These are phyloP conservation scores for Ochlodes sylvanus DNA, from an alignment of 2,888 invertebrate species.

Conservation along the genomic window DNA sequence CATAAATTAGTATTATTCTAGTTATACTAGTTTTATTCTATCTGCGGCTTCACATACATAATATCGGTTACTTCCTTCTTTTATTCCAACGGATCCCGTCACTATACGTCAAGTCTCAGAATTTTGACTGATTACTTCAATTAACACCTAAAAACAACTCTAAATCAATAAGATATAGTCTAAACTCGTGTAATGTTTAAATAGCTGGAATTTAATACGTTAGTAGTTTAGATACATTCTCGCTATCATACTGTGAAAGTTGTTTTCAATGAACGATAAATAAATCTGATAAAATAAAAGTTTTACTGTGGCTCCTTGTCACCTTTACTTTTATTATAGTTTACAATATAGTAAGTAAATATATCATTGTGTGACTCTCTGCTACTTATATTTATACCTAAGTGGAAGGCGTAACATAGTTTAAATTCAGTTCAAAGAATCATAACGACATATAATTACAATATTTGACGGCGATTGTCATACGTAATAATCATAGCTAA, in stretches of 20 bases:
- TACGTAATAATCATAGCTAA: too few relatives aligned
- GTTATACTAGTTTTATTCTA: neutral
- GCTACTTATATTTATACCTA: too few relatives aligned
- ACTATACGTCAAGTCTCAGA: constrained; percentile 42
- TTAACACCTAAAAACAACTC: constrained; percentile 24
- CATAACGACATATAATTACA: too few relatives aligned
- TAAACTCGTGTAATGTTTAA: constrained; percentile 43
- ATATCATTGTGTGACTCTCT: too few relatives aligned
- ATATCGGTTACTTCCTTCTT: constrained; percentile 58
- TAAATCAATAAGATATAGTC: constrained; percentile 17
- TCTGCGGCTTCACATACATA: constrained; percentile 55
- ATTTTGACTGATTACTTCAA: constrained; percentile 27
- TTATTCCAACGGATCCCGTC: constrained; percentile 63
- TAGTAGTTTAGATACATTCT: constrained; percentile 57
- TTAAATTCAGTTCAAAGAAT: too few relatives aligned
- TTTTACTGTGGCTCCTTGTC: neutral
- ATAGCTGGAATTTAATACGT: constrained; percentile 54
- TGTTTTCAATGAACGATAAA: constrained; percentile 33
- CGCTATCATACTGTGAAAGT: constrained; percentile 62
- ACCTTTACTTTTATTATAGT: too few relatives aligned
- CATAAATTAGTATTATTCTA: constrained; percentile 15
- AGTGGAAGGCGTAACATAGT: too few relatives aligned
- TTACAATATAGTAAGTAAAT: too few relatives aligned
- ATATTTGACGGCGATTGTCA: too few relatives aligned
- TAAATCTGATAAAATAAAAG: constrained; percentile 17